Conservation (phyloP, 2,797 vertebrate genomes). For the Tangara arthus region DNA sequence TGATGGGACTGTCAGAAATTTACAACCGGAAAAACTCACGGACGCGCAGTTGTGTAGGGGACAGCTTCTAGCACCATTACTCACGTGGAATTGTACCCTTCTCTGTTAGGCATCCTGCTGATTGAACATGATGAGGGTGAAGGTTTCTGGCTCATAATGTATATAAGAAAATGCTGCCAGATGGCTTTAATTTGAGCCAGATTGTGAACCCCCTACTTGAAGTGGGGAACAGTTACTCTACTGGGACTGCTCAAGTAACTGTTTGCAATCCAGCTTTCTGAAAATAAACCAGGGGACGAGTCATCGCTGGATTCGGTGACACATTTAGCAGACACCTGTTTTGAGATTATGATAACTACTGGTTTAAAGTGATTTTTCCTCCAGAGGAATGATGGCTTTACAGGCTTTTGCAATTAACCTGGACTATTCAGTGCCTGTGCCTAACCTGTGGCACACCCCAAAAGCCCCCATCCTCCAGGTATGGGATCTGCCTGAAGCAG, state of each 20-base stretch:
- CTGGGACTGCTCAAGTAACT: constrained; percentile 49
- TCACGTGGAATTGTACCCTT: constrained; percentile 37
- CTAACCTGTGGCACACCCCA: neutral
- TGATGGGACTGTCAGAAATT: constrained; percentile 42
- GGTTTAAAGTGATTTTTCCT: neutral
- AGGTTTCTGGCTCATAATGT: constrained; percentile 44
- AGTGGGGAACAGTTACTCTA: constrained; percentile 41
- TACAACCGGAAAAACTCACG: constrained; percentile 37
- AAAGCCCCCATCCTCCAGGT: neutral
- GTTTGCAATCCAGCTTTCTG: constrained; percentile 44
- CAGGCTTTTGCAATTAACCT: neutral
- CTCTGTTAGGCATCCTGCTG: constrained; percentile 62
- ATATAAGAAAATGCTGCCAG: constrained; percentile 48
- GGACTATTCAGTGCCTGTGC: neutral
- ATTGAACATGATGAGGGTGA: constrained; percentile 67
- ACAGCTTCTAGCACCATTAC: constrained; percentile 41
- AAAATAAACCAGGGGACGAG: constrained; percentile 26
- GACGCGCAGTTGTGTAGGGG: neutral
- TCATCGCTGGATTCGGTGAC: neutral
- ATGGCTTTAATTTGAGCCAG: constrained; percentile 62
- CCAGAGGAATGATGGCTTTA: neutral
- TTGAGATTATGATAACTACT: neutral
- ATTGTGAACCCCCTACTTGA: constrained; percentile 42
- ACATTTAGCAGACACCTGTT: constrained; percentile 42
- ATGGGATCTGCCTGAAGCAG: neutral